Evolutionary conservation across 2,888 invertebrate species (phyloP).

Genomic region (Argyresthia goedartella): DNA sequence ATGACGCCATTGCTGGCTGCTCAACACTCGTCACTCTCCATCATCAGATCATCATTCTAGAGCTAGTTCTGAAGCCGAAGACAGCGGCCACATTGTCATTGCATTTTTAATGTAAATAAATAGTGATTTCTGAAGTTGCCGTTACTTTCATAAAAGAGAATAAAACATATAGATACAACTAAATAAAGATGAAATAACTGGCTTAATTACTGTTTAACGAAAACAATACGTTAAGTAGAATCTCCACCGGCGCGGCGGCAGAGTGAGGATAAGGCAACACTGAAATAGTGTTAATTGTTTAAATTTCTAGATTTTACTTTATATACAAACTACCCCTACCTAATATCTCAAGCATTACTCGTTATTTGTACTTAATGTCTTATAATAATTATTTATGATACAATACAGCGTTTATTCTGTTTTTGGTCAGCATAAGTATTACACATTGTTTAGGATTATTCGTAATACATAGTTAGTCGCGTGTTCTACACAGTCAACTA

Average conservation of each 20-base stretch:
- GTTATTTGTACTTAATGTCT: conserved; percentile 53
- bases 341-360: conserved; percentile 22
- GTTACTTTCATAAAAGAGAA: conserved; percentile 21
- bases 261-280: conserved; percentile 43
- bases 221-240: conserved; percentile 8
- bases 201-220: conserved; percentile 16
- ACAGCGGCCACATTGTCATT: no score
- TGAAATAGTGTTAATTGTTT: conserved; percentile 38
- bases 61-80: no score
- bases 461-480: no score
- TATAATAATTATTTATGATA: conserved; percentile 19
- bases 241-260: conserved; percentile 15
- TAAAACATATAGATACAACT: conserved; percentile 29
- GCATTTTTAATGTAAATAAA: conserved; percentile 9
- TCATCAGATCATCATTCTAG: no score
- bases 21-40: no score
- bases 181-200: conserved; percentile 20
- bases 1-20: no score
- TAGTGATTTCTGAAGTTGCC: no score
- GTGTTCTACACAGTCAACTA: no score
- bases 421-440: conserved; percentile 23
- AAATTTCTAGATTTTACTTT: conserved; percentile 20
- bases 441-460: neutral
- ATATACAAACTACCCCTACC: conserved; percentile 32
- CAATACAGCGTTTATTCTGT: conserved; percentile 20